These are phyloP conservation scores for Synergus laeviventris DNA, from an alignment of 2,888 invertebrate genomes.

Conservation along the genomic window DNA sequence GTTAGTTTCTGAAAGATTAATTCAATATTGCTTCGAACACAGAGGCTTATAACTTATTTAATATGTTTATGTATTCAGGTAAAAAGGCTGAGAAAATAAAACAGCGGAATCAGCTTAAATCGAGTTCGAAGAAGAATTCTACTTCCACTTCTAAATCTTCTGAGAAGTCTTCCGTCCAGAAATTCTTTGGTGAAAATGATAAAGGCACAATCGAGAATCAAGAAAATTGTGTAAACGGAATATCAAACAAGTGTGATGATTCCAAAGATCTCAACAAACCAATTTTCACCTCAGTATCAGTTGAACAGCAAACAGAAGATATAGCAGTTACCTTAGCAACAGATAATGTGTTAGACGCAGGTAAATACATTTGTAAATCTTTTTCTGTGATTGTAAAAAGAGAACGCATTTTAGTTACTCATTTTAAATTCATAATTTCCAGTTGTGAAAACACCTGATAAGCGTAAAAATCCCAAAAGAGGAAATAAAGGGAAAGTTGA, in stretches of 20 bases:
- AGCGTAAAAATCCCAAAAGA: constrained; percentile 53
- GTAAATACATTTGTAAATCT: neutral
- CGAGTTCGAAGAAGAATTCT: constrained; percentile 54
- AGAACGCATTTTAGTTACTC: neutral
- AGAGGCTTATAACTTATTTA: neutral
- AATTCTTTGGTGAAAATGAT: constrained; percentile 54
- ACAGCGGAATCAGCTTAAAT: constrained; percentile 47
- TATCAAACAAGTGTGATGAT: constrained; percentile 59
- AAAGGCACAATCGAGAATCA: constrained; percentile 68
- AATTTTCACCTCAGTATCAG: constrained; percentile 41
- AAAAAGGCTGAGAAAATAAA: constrained; percentile 65
- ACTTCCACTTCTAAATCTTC: constrained; percentile 61
- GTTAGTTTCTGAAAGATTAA: constrained; percentile 51
- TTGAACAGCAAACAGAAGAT: constrained; percentile 28
- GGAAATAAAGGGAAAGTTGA: constrained; percentile 48
- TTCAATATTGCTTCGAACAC: neutral
- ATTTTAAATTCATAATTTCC: constrained; percentile 31
- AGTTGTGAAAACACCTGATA: constrained; percentile 58
- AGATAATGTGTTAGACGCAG: neutral
- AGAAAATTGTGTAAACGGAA: constrained; percentile 69
- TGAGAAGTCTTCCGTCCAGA: constrained; percentile 59
- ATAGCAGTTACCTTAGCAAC: neutral
- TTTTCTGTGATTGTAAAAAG: neutral
- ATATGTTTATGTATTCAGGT: constrained; percentile 55
- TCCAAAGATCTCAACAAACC: constrained; percentile 17